A percentile compares a stretch with the other conserved stretches of the same genome.
These are phyloP conservation scores for Copidosoma aretas DNA, from an alignment of 2,888 invertebrate genomes.

Conservation along the genomic window DNA sequence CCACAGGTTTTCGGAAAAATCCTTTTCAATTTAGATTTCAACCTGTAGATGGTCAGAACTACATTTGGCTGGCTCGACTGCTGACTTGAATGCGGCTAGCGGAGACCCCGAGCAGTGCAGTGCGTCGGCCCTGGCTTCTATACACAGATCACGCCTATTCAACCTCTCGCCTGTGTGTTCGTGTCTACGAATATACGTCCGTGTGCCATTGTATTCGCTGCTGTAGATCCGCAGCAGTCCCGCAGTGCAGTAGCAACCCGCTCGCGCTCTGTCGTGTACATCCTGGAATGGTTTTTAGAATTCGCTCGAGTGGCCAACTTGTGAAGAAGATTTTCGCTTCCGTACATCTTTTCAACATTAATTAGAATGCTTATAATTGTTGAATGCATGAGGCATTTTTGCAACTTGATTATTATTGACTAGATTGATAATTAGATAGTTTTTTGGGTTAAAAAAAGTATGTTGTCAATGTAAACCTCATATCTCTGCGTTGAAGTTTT, in stretches of 20 bases:
- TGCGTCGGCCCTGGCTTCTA: too few species aligned
- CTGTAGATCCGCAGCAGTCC: slow-evolving; percentile 47
- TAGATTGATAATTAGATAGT: not conserved
- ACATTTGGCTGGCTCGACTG: too few species aligned
- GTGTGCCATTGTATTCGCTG: slow-evolving; percentile 14
- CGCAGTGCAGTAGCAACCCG: slow-evolving; percentile 54
- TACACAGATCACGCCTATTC: too few species aligned
- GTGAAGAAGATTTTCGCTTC: not conserved
- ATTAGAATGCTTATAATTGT: not conserved
- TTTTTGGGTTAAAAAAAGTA: too few species aligned
- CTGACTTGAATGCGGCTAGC: too few species aligned
- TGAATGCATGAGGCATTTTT: not conserved
- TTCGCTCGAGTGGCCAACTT: not conserved
- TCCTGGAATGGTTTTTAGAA: not conserved
- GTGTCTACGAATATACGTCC: slow-evolving; percentile 31
- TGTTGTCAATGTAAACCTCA: too few species aligned
- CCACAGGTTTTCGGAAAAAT: too few species aligned
- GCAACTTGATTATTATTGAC: not conserved
- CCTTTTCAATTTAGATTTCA: too few species aligned
- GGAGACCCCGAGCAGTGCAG: too few species aligned
- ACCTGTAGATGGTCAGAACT: too few species aligned
- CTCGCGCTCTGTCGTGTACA: slow-evolving; percentile 8
- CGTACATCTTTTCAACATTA: not conserved
- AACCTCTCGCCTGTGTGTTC: too few species aligned
- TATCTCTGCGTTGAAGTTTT: too few species aligned